Base-by-base conservation (phyloP, 2,888 invertebrate genomes). In the Palloptera scutellata region DNA sequence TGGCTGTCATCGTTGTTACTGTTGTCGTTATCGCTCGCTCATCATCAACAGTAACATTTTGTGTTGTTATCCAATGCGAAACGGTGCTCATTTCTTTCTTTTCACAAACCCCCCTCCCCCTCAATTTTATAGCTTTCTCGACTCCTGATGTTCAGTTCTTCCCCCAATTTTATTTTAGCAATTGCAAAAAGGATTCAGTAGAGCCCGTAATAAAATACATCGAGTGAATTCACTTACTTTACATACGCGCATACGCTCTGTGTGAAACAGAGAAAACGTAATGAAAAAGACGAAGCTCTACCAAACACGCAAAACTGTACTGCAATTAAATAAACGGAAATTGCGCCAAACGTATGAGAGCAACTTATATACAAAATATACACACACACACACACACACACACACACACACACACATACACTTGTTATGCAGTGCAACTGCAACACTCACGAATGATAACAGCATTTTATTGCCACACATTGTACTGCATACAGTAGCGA, bases 311-410 rank as follows among this genome's bases (percentile, higher is more conserved):
- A 30, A 30, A 15, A 45, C 45, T 58, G 42, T 55, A 61, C 55
- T 62, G 58, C 57, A 66, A 70, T 58, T 41, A 57, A 5, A 63
- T 45, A 64, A 70, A 64, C 64, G 66, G 63, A 66, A 69, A 69
- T 69, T 69, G 66, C 60, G 60, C 45, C 57, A 67, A 60, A 67
- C 41, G 43, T 12, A 43, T 59, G 42, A 12, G 13, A 40, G 42
- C 40, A 13, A 9, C 10, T 41, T 9, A 13, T 41, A 57, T 40
- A 13, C 13, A 41, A 57, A 15, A n/a, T n/a, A 19, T 20, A 54
- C 11, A 54, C 12, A 19, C 2, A 15, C 9, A 9, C 17, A 43
- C 20, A 43, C 15, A 15, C 8, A 41, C 41, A 40, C 10, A 19
- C 43, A 42, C 8, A 5, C 9, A 15, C 5, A 43, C 41, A n/a